Conservation (phyloP, 2,888 invertebrate species). For the Brachycybe producta region DNA sequence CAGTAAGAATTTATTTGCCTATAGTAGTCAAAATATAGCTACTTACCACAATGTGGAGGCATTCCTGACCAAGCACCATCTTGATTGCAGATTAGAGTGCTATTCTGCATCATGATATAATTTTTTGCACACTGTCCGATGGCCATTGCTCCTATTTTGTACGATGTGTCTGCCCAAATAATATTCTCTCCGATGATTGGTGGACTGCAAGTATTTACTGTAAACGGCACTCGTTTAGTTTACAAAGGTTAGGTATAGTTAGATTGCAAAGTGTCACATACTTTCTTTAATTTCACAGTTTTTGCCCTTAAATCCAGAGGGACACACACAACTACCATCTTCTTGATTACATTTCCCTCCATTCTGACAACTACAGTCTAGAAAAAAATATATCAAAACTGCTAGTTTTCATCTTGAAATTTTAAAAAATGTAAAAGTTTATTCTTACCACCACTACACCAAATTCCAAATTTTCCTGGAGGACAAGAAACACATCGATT, state of each 20-base stretch:
- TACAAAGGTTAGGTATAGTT: too few relatives aligned
- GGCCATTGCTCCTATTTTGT: constrained; percentile 3
- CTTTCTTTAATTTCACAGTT: constrained; percentile 20
- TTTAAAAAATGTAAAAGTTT: too few relatives aligned
- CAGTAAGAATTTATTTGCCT: background rate
- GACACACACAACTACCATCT: constrained; percentile 19
- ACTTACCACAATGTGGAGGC: constrained; percentile 14
- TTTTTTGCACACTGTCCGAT: background rate
- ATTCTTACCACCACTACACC: constrained; percentile 22
- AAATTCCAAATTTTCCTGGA: constrained; percentile 19
- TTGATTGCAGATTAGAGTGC: constrained; percentile 1
- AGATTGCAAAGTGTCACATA: too few relatives aligned
- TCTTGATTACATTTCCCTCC: constrained; percentile 18
- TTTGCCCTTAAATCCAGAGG: constrained; percentile 17
- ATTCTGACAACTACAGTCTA: constrained; percentile 22
- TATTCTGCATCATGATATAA: constrained; percentile 6
- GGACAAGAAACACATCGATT: constrained; percentile 21
- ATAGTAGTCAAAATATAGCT: background rate
- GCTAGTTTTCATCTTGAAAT: background rate
- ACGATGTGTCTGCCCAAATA: background rate
- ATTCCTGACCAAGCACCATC: constrained; percentile 8
- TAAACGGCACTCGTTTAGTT: too few relatives aligned
- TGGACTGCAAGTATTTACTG: background rate
- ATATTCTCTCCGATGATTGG: constrained; percentile 3
- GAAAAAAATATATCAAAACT: background rate